Evolutionary conservation across 2,797 vertebrate genomes (phyloP), one percentile per base, ranked within the genome.

Genomic region (Loris lydekkerianus): DNA sequence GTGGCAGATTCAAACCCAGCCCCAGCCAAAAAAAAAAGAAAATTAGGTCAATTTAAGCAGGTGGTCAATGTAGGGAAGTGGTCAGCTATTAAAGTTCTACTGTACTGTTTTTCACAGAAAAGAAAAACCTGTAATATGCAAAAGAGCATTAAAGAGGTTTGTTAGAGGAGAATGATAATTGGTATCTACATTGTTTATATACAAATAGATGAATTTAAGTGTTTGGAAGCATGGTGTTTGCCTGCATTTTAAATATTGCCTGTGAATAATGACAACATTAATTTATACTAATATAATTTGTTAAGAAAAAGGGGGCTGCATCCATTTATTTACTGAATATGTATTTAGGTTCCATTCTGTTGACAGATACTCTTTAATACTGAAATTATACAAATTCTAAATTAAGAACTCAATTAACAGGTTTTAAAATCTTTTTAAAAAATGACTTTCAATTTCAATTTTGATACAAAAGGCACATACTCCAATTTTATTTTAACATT

Each of bases 361-460:
- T 77, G 27, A 14, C 76, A 94, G n/a, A 81, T 5, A 87, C 27
- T 77, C 84, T 83, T 93, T 80, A 88, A 53, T n/a, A 37, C 27
- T 82, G 18, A 90, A 95, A 93, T 67, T 53, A 80, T 53, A 49
- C 70, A 91, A 96, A 90, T 61, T 87, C 76, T 83, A 67, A 77
- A 90, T 67, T 87, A 56, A 89, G 46, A n/a, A 72, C 11, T 80
- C 60, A 56, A 77, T 65, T 95, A 53, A 82, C 11, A 69, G 40
- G 17, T 37, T 92, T 93, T 67, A 85, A 86, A 85, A 77, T 87
- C 61, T 87, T 81, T 61, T 72, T n/a, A 82, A 87, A 96, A 95
- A 89, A 58, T 21, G 27, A 81, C 75, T 86, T 95, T 83, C 81
- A 93, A 93, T 65, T 95, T 91, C 76, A 70, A 91, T 37, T 86